Evolutionary conservation across 1,140 invertebrate genomes (phyloP).

Genomic region (Drosophila tani): DNA sequence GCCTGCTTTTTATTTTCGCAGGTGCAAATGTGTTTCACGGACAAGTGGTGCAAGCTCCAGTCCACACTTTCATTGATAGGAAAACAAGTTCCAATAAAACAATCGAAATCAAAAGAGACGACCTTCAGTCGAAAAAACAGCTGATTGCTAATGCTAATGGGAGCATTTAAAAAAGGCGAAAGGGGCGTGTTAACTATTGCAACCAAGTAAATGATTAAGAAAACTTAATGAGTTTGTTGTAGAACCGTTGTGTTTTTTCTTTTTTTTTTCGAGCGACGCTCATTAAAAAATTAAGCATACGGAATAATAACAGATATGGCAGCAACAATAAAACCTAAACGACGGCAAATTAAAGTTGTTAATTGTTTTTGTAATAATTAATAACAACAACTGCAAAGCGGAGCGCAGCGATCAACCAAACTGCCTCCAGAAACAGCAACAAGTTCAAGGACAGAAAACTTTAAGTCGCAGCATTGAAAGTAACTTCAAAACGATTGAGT

Average conservation of each 20-base stretch:
- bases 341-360: conserved; percentile 78
- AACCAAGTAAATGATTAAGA: conserved; percentile 75
- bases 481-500: not conserved
- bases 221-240: conserved; percentile 79
- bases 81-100: conserved; percentile 51
- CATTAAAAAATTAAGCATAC: conserved; percentile 79
- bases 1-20: conserved; percentile 9
- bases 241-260: conserved; percentile 49
- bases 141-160: conserved; percentile 66
- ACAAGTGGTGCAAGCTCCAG: conserved; percentile 15
- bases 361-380: conserved; percentile 81
- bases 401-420: conserved; percentile 17
- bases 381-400: conserved; percentile 54
- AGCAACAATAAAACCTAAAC: conserved; percentile 62
- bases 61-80: conserved; percentile 31
- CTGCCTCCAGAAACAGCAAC: conserved; percentile 18
- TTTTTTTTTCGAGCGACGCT: conserved; percentile 60
- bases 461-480: conserved; percentile 14
- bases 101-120: conserved; percentile 52
- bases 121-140: conserved; percentile 65
- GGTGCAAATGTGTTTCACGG: conserved; percentile 28
- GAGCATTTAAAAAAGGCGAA: conserved; percentile 23
- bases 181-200: conserved; percentile 60
- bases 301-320: conserved; percentile 58
- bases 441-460: conserved; percentile 62